phyloP scores from a whole-genome alignment of 2,888 invertebrate genomes.

The Apodemia mormo region DNA sequence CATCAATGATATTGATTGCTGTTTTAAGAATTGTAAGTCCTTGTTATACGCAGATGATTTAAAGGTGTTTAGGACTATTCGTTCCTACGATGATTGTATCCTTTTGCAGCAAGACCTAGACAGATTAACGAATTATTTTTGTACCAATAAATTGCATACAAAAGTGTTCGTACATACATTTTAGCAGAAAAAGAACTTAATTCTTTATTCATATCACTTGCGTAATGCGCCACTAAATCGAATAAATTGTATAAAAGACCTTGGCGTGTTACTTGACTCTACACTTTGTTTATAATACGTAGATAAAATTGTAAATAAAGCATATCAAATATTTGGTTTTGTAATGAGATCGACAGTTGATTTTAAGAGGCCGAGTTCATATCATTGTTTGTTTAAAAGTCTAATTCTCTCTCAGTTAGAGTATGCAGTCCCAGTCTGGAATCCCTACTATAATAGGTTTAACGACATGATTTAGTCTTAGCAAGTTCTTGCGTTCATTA shows the following conservation, averaged over 20 bases:
- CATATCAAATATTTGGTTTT: slow-evolving; percentile 17
- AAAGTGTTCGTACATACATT: too few species aligned
- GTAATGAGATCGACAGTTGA: neutral
- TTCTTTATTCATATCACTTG: too few species aligned
- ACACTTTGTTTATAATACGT: too few species aligned
- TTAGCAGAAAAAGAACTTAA: too few species aligned
- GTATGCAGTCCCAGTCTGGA: neutral
- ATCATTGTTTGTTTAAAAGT: too few species aligned
- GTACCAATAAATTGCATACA: slow-evolving; percentile 25
- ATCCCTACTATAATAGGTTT: too few species aligned
- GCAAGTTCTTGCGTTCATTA: too few species aligned
- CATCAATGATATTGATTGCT: slow-evolving; percentile 33
- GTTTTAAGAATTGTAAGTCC: slow-evolving; percentile 28
- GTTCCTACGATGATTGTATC: slow-evolving; percentile 19
- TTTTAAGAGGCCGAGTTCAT: neutral
- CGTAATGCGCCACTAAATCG: too few species aligned
- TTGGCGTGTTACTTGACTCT: too few species aligned
- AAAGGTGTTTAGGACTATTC: slow-evolving; percentile 30
- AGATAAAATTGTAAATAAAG: slow-evolving; percentile 10
- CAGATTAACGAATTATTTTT: slow-evolving; percentile 30
- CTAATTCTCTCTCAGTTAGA: neutral
- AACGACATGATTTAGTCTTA: too few species aligned
- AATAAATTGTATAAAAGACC: too few species aligned
- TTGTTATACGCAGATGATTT: slow-evolving; percentile 34
- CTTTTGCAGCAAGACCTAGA: slow-evolving; percentile 34